These are phyloP conservation scores for Corbicula japonica DNA, from an alignment of 2,888 invertebrate genomes.

Conservation along the genomic window DNA sequence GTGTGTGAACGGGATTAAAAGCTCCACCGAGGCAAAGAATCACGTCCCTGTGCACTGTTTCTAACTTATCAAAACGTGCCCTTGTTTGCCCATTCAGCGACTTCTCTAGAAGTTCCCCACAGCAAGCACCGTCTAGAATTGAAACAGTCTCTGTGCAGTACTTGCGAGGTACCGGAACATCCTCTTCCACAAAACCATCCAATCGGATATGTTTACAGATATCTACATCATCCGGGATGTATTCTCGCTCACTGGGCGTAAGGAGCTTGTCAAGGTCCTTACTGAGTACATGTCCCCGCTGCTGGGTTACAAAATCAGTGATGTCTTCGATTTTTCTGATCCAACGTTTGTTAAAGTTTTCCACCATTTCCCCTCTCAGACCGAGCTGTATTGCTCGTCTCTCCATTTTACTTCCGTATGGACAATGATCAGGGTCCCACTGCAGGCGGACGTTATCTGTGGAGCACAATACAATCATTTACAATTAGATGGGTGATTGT, in stretches of 20 bases:
- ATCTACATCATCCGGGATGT: slow-evolving; percentile 46
- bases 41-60: neutral
- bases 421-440: slow-evolving; percentile 82
- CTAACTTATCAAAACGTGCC: neutral
- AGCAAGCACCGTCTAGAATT: slow-evolving; percentile 27
- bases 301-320: slow-evolving; percentile 76
- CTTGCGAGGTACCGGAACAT: neutral
- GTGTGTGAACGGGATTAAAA: slow-evolving; percentile 65
- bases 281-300: slow-evolving; percentile 54
- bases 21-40: slow-evolving; percentile 55
- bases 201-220: slow-evolving; percentile 52
- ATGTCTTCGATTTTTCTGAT: slow-evolving; percentile 76
- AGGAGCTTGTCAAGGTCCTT: slow-evolving; percentile 53
- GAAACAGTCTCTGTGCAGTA: slow-evolving; percentile 4
- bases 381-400: slow-evolving; percentile 81
- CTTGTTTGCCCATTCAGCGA: neutral
- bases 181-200: slow-evolving; percentile 19
- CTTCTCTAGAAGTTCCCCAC: slow-evolving; percentile 14
- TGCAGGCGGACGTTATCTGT: slow-evolving; percentile 72
- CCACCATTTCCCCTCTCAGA: slow-evolving; percentile 71
- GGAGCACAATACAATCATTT: too few species aligned
- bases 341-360: slow-evolving; percentile 70
- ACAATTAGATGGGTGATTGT: neutral
- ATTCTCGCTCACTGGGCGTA: slow-evolving; percentile 67
- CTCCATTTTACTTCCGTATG: slow-evolving; percentile 61